A percentile compares a stretch with the other conserved stretches of the same genome.
phyloP scores from a whole-genome alignment of 2,888 invertebrate species.

The Trissolcus japonicus region DNA sequence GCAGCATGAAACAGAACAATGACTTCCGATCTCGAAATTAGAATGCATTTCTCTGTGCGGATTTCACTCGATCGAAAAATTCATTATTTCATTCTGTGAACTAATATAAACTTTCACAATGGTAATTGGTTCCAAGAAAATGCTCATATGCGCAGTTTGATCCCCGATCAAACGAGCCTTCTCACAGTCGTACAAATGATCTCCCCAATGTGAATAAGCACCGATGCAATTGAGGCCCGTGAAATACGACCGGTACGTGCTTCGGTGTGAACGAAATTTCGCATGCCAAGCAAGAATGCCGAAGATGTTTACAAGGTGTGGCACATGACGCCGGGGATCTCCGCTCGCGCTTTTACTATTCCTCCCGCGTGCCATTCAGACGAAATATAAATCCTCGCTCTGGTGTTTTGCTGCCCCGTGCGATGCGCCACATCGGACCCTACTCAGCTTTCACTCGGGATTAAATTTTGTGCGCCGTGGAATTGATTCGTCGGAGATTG shows the following conservation, averaged over 20 bases:
- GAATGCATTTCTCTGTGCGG: conserved; percentile 10
- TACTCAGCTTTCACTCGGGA: conserved; percentile 51
- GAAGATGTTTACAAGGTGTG: conserved; percentile 53
- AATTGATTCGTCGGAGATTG: conserved; percentile 51
- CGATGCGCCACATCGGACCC: conserved; percentile 40
- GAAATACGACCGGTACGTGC: conserved; percentile 59
- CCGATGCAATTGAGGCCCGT: conserved; percentile 53
- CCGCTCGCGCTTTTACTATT: conserved; percentile 44
- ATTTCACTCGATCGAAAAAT: conserved; percentile 16
- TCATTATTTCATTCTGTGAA: conserved; percentile 11
- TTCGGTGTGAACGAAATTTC: conserved; percentile 61
- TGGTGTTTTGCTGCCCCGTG: conserved; percentile 13
- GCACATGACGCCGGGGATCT: conserved; percentile 41
- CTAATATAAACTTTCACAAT: conserved; percentile 41
- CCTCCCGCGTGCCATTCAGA: conserved; percentile 47
- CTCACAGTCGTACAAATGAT: conserved; percentile 38
- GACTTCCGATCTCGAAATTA: conserved; percentile 1
- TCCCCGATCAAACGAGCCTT: conserved; percentile 26
- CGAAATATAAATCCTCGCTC: conserved; percentile 46
- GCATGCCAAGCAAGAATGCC: conserved; percentile 59
- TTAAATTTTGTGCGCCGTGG: conserved; percentile 39
- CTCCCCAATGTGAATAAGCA: conserved; percentile 10
- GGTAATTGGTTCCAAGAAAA: conserved; percentile 36
- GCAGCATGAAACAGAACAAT: not conserved
- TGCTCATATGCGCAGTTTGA: conserved; percentile 25